Conservation (phyloP, 2,113 vertebrate species). For the Laticauda laticaudata region DNA sequence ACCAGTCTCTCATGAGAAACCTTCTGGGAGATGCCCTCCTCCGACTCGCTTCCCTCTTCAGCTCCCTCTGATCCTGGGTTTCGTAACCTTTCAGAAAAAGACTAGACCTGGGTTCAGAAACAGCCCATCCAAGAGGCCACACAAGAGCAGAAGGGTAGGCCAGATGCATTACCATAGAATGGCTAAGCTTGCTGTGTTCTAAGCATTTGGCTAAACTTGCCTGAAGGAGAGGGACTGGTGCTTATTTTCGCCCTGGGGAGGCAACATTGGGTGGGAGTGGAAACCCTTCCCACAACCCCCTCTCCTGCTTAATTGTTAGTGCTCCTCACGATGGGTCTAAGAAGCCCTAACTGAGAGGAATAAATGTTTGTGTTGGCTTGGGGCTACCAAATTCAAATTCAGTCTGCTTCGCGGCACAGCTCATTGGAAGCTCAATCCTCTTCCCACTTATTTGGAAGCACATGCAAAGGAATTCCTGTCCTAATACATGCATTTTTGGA, state of each 20-base stretch:
- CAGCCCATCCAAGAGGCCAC: not conserved
- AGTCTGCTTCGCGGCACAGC: not conserved
- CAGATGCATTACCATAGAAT: not conserved
- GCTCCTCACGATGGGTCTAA: not conserved
- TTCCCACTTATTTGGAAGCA: not conserved
- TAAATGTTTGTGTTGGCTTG: not conserved
- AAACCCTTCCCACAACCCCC: not conserved
- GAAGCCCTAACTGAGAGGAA: not conserved
- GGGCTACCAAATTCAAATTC: not conserved
- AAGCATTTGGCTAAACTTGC: not conserved
- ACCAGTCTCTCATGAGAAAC: not conserved
- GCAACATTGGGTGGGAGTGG: not conserved
- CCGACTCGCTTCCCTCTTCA: not conserved
- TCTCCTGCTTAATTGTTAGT: not conserved
- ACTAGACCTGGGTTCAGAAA: not conserved
- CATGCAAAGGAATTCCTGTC: not conserved
- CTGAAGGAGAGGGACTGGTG: not conserved
- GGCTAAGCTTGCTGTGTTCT: not conserved
- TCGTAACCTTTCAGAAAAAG: not conserved
- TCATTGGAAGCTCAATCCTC: not conserved
- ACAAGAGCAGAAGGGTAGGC: not conserved
- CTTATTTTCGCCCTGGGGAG: not conserved
- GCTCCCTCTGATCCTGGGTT: not conserved
- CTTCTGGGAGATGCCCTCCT: not conserved
- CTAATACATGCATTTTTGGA: not conserved